Evolutionary conservation across 2,797 vertebrate species (phyloP).

Genomic region (Tragelaphus eurycerus): DNA sequence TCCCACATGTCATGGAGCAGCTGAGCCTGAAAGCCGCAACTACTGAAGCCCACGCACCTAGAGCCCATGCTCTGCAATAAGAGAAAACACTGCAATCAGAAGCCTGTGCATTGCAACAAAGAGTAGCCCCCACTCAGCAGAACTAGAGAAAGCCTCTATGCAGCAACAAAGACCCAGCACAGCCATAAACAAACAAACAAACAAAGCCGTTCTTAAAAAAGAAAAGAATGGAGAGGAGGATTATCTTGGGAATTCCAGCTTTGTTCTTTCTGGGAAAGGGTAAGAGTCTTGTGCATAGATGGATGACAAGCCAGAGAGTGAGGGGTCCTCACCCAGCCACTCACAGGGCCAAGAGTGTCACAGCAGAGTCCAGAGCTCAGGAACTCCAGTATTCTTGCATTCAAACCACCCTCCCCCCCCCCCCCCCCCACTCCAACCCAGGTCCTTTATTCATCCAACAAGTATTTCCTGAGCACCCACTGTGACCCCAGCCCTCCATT

Average conservation of each 20-base stretch:
- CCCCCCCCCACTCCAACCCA: accelerated
- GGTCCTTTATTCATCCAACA: not conserved
- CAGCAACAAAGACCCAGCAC: not conserved
- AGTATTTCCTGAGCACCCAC: not conserved
- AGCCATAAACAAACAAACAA: not conserved
- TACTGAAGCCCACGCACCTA: not conserved
- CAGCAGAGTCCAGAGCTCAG: not conserved
- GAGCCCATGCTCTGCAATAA: not conserved
- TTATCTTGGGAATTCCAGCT: not conserved
- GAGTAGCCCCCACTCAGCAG: not conserved
- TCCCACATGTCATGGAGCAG: not conserved
- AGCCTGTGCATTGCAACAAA: not conserved
- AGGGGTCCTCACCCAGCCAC: not conserved
- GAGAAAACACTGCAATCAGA: accelerated
- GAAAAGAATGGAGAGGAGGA: not conserved
- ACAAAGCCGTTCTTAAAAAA: not conserved
- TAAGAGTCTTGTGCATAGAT: not conserved
- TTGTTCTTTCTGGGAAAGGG: not conserved
- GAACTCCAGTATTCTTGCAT: not conserved
- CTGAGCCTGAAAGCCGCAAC: not conserved
- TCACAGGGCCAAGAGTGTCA: not conserved
- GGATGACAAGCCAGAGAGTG: not conserved
- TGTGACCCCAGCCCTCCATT: not conserved
- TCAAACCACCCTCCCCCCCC: not conserved
- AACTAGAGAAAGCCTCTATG: not conserved